Evolutionary conservation across 2,888 invertebrate species (phyloP), one percentile per base, ranked within the genome.

Genomic region (Cerceris rybyensis): DNA sequence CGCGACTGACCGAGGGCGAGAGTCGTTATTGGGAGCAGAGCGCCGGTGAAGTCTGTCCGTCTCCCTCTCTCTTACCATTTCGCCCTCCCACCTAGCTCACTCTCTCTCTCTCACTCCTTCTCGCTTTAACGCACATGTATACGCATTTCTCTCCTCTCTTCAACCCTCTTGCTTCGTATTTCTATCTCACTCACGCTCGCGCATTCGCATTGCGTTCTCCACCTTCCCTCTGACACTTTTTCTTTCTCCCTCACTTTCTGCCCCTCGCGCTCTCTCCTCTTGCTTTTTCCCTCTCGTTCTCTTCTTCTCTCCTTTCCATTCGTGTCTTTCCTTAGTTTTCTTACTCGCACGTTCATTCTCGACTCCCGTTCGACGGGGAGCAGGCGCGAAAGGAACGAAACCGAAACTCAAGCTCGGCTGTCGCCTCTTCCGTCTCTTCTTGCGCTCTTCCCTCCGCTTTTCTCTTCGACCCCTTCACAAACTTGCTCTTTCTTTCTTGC

Each of bases 1-100:
- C 88, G 90, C 90, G 88, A 91, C 91, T 91, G 90, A 78, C 78
- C 84, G 82, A 83, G 84, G 83, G 85, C 78, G 80, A 86, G 83
- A 86, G 85, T 87, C 83, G 85, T 84, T 85, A 86, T 86, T 85
- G 81, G 75, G 80, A 83, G 83, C 77, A 83, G 78, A 80, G 78
- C 79, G 82, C 81, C 82, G 74, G 65, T 75, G 80, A 81, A 68
- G 77, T 73, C 77, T 83, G 66, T 77, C 70, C 74, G 59, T 65
- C 68, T 74, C 71, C 70, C 64, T 59, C 70, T 63, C 72, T 58
- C 63, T 71, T 28, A 28, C 28, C 28, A 28, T 28, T 28, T 64
- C 70, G 60, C 65, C 59, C 63, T 7, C 74, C 70, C 75, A 13
- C 67, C 58, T 8, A 41, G 11, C 52, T 39, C 71, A 58, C 72